Evolutionary conservation across 2,888 invertebrate genomes (phyloP), one percentile per base, ranked within the genome.

Genomic region (Clunio marinus): DNA sequence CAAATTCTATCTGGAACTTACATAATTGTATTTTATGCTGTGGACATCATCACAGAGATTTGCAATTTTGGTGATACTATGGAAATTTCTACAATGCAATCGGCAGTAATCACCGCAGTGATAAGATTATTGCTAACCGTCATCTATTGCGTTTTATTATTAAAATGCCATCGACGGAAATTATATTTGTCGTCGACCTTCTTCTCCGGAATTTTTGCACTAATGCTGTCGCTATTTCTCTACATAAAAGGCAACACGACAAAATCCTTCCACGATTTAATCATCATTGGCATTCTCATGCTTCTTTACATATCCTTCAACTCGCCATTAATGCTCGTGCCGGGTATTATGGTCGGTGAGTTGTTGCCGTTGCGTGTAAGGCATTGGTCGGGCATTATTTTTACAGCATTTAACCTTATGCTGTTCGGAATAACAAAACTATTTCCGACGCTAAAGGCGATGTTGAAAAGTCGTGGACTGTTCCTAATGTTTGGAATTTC

Each of bases 1-100:
- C 89, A 89, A 76, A 86, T 88, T 71, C 78, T 87, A 45, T 87
- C 88, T 2, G 90, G 90, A 60, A 89, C 89, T 17, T 90, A 88
- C 74, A 81, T 90, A 13, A 84, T 90, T 69, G 87, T 90, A 68
- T 90, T 89, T 78, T 90, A 90, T 74, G 89, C 89, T 0, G 87
- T 89, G 0, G 87, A 89, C 72, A 87, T 90, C 69, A 81, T 89
- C 7, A 78, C 82, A 5, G 84, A 85, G 69, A 76, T 81, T 66
- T 79, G 83, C 69, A 67, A 67, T 67, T 76, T 79, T 55, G 83
- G 83, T 2, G 83, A 83, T 70, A 76, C 81, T 7, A 71, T 81
- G 17, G 80, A 83, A 71, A 74, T 78, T 32, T 73, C 78, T 62
- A 79, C 79, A 55, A 83, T 83, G 70, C 74, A 82, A 69, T 86